These are phyloP conservation scores for Clostera curtula DNA, from an alignment of 2,888 invertebrate species.

Conservation along the genomic window DNA sequence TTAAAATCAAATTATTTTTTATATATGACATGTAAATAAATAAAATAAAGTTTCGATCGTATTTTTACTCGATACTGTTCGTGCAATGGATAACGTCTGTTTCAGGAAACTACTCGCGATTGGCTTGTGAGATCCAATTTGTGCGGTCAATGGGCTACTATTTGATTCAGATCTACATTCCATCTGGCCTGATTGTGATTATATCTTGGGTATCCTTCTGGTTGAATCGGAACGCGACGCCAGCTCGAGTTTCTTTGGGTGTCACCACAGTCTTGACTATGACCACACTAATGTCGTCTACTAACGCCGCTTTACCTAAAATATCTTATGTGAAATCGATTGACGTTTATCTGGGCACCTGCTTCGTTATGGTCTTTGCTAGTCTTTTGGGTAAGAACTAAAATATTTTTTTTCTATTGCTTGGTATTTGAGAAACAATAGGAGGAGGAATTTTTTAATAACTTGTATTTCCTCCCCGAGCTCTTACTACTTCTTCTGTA, in stretches of 20 bases:
- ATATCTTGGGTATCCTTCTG: slow-evolving; percentile 98
- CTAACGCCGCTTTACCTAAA: slow-evolving; percentile 97
- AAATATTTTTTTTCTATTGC: slow-evolving; percentile 14
- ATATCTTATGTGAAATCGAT: slow-evolving; percentile 98
- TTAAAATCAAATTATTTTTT: slow-evolving; percentile 11
- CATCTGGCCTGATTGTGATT: slow-evolving; percentile 96
- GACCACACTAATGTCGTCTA: slow-evolving; percentile 98
- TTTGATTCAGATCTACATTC: slow-evolving; percentile 98
- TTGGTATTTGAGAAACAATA: too few relatives aligned
- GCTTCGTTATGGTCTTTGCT: slow-evolving; percentile 99
- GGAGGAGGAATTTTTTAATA: slow-evolving; percentile 13
- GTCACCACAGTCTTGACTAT: slow-evolving; percentile 97
- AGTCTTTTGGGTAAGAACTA: slow-evolving; percentile 87
- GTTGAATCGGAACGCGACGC: slow-evolving; percentile 96
- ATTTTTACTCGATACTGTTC: too few relatives aligned
- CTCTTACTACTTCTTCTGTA: too few relatives aligned
- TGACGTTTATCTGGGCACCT: slow-evolving; percentile 97
- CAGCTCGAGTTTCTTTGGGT: slow-evolving; percentile 93
- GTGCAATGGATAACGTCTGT: slow-evolving; percentile 15
- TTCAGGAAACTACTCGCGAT: slow-evolving; percentile 94
- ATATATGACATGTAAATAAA: too few relatives aligned
- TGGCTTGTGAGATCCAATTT: slow-evolving; percentile 97
- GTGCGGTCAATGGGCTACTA: slow-evolving; percentile 99
- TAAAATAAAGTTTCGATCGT: too few relatives aligned
- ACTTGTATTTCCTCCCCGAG: too few relatives aligned